A percentile compares a stretch with the other conserved stretches of the same genome.
phyloP scores from a whole-genome alignment of 1,140 invertebrate genomes.

The Paraescarpia echinospica region DNA sequence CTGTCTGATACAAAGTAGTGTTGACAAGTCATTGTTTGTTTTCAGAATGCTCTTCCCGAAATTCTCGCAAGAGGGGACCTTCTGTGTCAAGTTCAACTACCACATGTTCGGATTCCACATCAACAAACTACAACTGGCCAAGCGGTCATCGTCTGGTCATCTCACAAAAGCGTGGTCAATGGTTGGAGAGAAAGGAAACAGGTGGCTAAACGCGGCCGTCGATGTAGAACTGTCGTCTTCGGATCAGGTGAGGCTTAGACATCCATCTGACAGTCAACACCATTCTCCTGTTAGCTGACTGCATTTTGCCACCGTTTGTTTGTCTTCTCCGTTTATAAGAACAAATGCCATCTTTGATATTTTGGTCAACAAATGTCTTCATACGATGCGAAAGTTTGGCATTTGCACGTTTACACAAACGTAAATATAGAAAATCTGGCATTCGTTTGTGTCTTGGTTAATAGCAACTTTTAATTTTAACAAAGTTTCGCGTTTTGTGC shows the following conservation, averaged over 20 bases:
- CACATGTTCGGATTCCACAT: slow-evolving; percentile 73
- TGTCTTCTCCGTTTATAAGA: too few species aligned
- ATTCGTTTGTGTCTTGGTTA: not conserved
- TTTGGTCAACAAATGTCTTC: too few species aligned
- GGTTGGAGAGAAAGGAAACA: slow-evolving; percentile 28
- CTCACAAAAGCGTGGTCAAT: slow-evolving; percentile 30
- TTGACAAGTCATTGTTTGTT: not conserved
- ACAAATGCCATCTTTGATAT: too few species aligned
- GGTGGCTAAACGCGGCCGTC: slow-evolving; percentile 38
- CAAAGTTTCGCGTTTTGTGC: not conserved
- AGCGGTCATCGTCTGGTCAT: not conserved
- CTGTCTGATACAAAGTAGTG: not conserved
- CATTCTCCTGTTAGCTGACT: too few species aligned
- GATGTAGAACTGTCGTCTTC: not conserved
- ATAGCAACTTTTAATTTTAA: not conserved
- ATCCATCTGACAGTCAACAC: not conserved
- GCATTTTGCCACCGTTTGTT: too few species aligned
- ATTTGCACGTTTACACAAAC: not conserved
- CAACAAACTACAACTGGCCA: slow-evolving; percentile 35
- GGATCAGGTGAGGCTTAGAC: not conserved
- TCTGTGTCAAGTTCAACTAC: slow-evolving; percentile 66
- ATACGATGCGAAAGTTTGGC: too few species aligned
- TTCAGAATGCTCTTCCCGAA: slow-evolving; percentile 4
- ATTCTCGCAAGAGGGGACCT: not conserved
- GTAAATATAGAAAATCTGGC: not conserved